Base-by-base conservation (phyloP, 2,888 invertebrate species). In the Pheosia tremula region DNA sequence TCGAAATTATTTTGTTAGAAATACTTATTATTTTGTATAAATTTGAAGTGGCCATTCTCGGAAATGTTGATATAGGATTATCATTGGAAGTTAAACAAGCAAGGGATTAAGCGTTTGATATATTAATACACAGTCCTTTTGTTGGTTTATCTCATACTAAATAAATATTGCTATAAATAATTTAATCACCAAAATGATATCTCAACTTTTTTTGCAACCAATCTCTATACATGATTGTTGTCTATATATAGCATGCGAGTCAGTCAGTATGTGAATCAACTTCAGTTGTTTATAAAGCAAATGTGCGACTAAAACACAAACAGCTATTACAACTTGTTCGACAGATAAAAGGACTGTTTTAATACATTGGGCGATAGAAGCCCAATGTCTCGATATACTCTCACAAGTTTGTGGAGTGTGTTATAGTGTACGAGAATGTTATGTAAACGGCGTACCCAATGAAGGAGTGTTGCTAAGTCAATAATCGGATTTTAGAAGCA, bases 1-100 rank as follows among this genome's bases (percentile, higher is more conserved):
- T 59, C 60, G 37, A 54, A 58, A 60, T 55, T 45, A 61, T 65
- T 62, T 64, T 57, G 38, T 60, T 39, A 49, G 5, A 50, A 50
- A 24, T 8, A 24, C 4, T 5, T 47, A 41, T 41, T 7, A 7
- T 41, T 41, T 5, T 41, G 5, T 41, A 41, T 5, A 7, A 8
- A 41, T 41, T 7, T 0, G 41, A 41, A 41, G 8, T 8, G 45
- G 9, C n/a, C 47, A n/a, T 47, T n/a, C 47, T 5, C 5, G 9
- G 11, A 47, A 47, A 47, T 47, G 47, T 47, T n/a, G 11, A 47
- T 47, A n/a, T 4, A 47, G 47, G 47, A 47, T 47, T 47, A 47
- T 47, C 47, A 47, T 4, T 47, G 47, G n/a, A 11, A 47, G 47
- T 47, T n/a, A 47, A n/a, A 47, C 4, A 47, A 47, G 6, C 2